Evolutionary conservation across 1,140 invertebrate species (phyloP), one percentile per base, ranked within the genome.

Genomic region (Ceratina calcarata): DNA sequence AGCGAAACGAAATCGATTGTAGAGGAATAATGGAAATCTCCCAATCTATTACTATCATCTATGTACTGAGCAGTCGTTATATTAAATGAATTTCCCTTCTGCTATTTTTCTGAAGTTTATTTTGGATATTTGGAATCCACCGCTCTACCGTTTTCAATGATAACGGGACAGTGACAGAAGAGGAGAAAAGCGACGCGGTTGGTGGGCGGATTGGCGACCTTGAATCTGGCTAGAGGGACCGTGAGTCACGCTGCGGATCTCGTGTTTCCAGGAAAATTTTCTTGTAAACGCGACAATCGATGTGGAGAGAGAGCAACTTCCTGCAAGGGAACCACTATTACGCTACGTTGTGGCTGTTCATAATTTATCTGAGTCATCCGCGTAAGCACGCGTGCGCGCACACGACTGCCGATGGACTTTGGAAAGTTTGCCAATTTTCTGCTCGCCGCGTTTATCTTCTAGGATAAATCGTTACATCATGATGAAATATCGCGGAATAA

Each of bases 141-240:
- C 53, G 53, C 53, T 55, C 2, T 55, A 32, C 1, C 27, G 27
- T 32, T 32, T 45, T 45, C 10, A 45, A 10, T 10, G 37, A 45
- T 45, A 45, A 45, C 37, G 37, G 37, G 7, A 10, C 37, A 45
- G 37, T 0, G 10, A 55, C 6, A 16, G 20, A 18, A 8, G 53
- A 8, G 49, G n/a, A 64, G 51, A 22, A 20, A 79, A n/a, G 37
- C 18, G 51, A 13, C 58, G 32, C 45, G 68, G 61, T 70, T 13
- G 32, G 80, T 85, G 84, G 80, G 84, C 82, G 71, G 78, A 86
- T 73, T 68, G 79, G 74, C 78, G 81, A 82, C 81, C 84, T 86
- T 84, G 84, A 71, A 86, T 86, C 78, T 84, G 55, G 82, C 24
- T 55, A 69, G 71, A 78, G 75, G 60, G 58, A 58, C 66, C 66